Base-by-base conservation (phyloP, 2,888 invertebrate genomes). In the Protophormia terraenovae region DNA sequence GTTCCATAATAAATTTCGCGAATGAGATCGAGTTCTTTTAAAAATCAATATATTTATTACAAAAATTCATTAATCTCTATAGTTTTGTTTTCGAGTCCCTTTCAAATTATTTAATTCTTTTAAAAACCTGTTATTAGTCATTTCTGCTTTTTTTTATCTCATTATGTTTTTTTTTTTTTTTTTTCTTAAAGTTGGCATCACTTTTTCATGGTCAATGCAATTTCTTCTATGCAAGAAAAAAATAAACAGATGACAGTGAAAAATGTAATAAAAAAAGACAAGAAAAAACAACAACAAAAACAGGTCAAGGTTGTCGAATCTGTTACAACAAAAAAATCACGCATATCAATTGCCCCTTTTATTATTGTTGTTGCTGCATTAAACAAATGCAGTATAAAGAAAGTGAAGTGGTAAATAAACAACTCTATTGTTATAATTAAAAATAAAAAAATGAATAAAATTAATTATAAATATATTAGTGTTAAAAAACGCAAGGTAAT, bases 241-340 rank as follows among this genome's bases (percentile, higher is more conserved):
- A n/a, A n/a, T n/a, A n/a, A n/a, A 19, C 0, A 45, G 14, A 50
- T 75, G 62, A 7, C 66, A 67, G 7, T 73, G 50, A 47, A 75
- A n/a, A n/a, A 32, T 29, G 24, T 16, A 50, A 22, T 12, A 73
- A 72, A 58, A 27, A 50, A 47, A 19, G 6, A 38, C 16, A 5
- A 32, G 0, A 22, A 38, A 32, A 58, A 35, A 22, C 47, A 14
- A 64, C 32, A 16, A 24, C 10, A 29, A 58, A 82, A 71, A 2
- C 32, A 66, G 87, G 87, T 84, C 87, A 87, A 87, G 87, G 87
- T 58, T 80, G 73, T n/a, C 14, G 19, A n/a, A 67, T 69, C 12
- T 69, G 8, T 60, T 47, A 32, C 19, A 32, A 32, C 1, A 50
- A 16, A n/a, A n/a, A 38, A n/a, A 69, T 19, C 8, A 24, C 35